phyloP scores from a whole-genome alignment of 2,113 vertebrate species.

The Nothocercus nigrocapillus region DNA sequence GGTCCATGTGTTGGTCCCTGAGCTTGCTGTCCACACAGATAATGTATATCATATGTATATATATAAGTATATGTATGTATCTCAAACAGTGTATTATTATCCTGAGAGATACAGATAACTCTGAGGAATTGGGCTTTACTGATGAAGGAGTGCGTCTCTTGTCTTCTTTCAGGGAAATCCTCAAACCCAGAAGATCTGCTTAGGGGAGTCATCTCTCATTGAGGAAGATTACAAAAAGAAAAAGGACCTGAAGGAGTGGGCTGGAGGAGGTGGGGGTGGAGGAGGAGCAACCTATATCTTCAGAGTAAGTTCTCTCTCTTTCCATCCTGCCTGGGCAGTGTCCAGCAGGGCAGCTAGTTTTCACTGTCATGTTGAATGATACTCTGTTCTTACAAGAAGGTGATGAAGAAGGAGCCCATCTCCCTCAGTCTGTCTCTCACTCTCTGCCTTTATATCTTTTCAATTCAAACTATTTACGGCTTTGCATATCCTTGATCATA shows the following conservation, averaged over 20 bases:
- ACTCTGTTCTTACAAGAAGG: background rate
- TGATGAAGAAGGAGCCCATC: background rate
- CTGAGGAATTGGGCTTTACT: background rate
- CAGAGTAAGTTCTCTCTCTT: slow-evolving; percentile 72
- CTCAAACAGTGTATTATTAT: background rate
- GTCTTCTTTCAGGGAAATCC: slow-evolving; percentile 76
- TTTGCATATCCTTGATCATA: background rate
- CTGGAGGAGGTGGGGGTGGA: slow-evolving; percentile 90
- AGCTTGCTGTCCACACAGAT: background rate
- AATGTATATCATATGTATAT: background rate
- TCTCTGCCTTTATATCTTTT: background rate
- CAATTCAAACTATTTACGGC: background rate
- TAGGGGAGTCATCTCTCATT: slow-evolving; percentile 87
- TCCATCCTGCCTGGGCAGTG: background rate
- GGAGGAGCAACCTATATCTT: slow-evolving; percentile 90
- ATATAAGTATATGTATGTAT: background rate
- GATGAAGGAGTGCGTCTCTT: background rate
- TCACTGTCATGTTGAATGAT: background rate
- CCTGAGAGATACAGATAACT: background rate
- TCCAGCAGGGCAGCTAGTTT: background rate
- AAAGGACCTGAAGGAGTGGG: slow-evolving; percentile 75
- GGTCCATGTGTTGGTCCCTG: background rate
- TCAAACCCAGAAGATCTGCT: slow-evolving; percentile 85
- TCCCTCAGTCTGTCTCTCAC: background rate
- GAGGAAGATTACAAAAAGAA: slow-evolving; percentile 79